Evolutionary conservation across 2,797 vertebrate genomes (phyloP), one percentile per base, ranked within the genome.

Genomic region (Sebastes variabilis): DNA sequence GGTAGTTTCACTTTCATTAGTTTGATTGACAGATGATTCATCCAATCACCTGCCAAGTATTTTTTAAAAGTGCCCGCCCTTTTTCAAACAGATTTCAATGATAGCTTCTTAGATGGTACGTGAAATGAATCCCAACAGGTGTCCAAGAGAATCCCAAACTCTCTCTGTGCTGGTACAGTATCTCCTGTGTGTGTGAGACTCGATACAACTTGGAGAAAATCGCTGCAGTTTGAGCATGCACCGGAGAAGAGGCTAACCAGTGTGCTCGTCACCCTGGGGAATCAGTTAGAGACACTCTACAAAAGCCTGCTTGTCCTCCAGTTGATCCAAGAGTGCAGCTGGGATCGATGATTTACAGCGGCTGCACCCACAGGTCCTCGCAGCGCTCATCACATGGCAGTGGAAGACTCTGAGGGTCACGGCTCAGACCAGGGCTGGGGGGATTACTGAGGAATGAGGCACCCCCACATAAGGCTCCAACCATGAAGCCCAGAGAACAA

Each of bases 301-400:
- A 94, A 93, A 93, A 95, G 84, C 72, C 84, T 84, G 89, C 93
- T 94, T 95, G 93, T 94, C 92, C 92, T 93, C 83, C 79, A 90
- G 91, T 93, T 95, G 86, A 95, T 95, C 86, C 77, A 70, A 86
- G 72, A 27, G 66, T 84, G 81, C 91, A 96, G 91, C 92, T 96
- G 94, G 88, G 89, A 84, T 84, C 84, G 52, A 86, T 77, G 89
- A 93, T 84, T 88, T 93, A 93, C 94, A 91, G 83, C 20, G 59
- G 61, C 83, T 69, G 68, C 49, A 81, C 74, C 81, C 84, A 83
- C 54, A 87, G 71, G 83, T 69, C 72, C 60, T 75, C 70, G 78
- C 82, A 83, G 66, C 11, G 4, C 49, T 86, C 74, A 68, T 87
- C 75, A 77, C 75, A 66, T 69, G 20, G 81, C 58, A 55, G 64